These are phyloP conservation scores for Periphyllus acericola DNA, from an alignment of 2,888 invertebrate genomes.

Conservation along the genomic window DNA sequence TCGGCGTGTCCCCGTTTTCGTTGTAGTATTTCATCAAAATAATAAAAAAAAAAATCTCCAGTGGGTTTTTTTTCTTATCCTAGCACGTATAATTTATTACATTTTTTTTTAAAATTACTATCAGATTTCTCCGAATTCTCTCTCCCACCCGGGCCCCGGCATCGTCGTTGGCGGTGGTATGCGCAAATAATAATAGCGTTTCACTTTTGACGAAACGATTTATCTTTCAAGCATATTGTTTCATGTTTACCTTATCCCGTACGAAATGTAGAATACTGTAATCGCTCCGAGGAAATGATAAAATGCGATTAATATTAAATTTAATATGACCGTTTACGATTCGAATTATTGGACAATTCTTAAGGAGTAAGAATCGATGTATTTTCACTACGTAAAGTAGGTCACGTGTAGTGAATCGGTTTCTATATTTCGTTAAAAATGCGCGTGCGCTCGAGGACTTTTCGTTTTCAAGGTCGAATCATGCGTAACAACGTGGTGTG, in stretches of 20 bases:
- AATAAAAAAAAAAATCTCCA: neutral
- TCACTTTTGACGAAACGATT: constrained; percentile 5
- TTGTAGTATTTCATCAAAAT: no score
- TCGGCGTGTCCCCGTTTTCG: neutral
- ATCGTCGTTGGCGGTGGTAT: neutral
- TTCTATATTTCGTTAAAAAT: no score
- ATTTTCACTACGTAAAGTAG: neutral
- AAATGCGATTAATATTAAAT: no score
- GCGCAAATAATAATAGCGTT: constrained; percentile 6
- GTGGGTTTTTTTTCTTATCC: neutral
- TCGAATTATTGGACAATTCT: no score
- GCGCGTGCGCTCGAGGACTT: neutral
- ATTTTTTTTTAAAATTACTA: neutral
- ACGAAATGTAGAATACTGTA: neutral
- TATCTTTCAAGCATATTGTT: neutral
- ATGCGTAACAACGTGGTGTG: neutral
- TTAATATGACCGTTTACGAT: no score
- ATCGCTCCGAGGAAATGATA: neutral
- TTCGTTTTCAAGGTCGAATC: neutral
- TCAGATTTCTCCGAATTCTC: constrained; percentile 12
- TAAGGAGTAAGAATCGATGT: neutral
- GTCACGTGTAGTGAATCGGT: neutral
- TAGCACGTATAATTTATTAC: neutral
- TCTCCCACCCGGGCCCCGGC: neutral
- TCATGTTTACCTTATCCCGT: neutral